These are phyloP conservation scores for Drosophila lini DNA, from an alignment of 1,140 invertebrate species.

Conservation along the genomic window DNA sequence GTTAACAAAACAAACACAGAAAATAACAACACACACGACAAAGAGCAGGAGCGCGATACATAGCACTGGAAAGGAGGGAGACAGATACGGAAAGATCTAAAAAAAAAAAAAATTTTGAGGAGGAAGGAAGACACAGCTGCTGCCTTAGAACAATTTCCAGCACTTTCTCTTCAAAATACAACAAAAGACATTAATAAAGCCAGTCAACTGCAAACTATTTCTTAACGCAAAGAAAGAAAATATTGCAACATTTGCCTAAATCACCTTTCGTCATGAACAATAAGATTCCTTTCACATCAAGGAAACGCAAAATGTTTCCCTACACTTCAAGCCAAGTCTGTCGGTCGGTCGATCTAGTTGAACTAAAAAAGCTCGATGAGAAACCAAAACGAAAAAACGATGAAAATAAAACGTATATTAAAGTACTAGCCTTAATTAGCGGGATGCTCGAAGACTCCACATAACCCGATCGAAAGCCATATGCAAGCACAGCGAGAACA, in stretches of 20 bases:
- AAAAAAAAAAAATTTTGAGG: too few relatives aligned
- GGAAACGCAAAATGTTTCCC: constrained; percentile 51
- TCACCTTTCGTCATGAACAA: background rate
- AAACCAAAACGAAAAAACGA: constrained; percentile 38
- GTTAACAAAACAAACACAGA: constrained; percentile 27
- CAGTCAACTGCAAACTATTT: background rate
- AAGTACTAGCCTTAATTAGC: constrained; percentile 57
- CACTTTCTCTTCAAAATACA: constrained; percentile 14
- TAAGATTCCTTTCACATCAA: background rate
- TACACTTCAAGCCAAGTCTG: constrained; percentile 29
- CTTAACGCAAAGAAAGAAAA: background rate
- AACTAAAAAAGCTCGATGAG: constrained; percentile 67
- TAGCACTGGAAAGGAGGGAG: background rate
- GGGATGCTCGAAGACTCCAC: constrained; percentile 20
- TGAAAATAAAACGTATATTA: constrained; percentile 26
- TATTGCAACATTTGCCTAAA: constrained; percentile 8
- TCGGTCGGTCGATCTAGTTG: constrained; percentile 45
- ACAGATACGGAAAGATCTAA: background rate
- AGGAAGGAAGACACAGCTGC: constrained; percentile 5
- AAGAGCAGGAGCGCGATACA: constrained; percentile 34
- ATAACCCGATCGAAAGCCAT: constrained; percentile 12
- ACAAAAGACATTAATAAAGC: background rate
- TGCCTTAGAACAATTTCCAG: constrained; percentile 24
- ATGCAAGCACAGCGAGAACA: constrained; percentile 12
- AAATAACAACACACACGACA: constrained; percentile 6